Percentiles rank a stretch among this genome's conserved stretches.
Evolutionary conservation across 2,888 invertebrate species (phyloP).

Genomic region (Epirrita christyi): DNA sequence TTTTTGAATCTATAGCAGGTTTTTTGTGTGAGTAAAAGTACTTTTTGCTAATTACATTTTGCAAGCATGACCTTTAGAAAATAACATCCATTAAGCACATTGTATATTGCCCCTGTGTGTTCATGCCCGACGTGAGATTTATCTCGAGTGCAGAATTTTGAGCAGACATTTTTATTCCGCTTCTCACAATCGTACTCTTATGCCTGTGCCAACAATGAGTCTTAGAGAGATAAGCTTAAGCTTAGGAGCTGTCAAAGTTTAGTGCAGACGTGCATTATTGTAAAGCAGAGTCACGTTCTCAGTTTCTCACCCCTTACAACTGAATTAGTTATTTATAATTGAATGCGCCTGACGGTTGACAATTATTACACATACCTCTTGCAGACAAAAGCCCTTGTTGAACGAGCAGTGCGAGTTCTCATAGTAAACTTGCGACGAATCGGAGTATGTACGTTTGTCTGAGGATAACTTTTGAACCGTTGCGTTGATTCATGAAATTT

Average conservation of each 20-base stretch:
- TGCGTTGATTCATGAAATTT: no score
- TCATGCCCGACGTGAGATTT: conserved; percentile 9
- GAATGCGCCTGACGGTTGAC: conserved; percentile 10
- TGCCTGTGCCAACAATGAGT: no score
- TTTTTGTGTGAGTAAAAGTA: background rate
- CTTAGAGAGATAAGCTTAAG: no score
- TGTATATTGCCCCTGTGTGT: conserved; percentile 3
- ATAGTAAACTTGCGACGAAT: no score
- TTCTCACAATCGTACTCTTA: conserved; percentile 3
- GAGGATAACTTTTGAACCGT: no score
- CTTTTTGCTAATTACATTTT: background rate
- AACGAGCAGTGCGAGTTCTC: no score
- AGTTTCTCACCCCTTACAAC: conserved; percentile 1
- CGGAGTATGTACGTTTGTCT: no score
- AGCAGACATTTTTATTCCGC: conserved; percentile 13
- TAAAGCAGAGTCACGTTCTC: conserved; percentile 8
- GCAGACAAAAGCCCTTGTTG: no score
- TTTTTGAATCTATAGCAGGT: background rate
- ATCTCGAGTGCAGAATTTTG: conserved; percentile 6
- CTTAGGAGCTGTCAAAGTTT: no score
- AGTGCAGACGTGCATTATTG: background rate
- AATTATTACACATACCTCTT: background rate
- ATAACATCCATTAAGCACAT: conserved; percentile 1
- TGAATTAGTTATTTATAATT: conserved; percentile 17
- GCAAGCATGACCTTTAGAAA: conserved; percentile 13